A percentile compares a stretch with the other conserved stretches of the same genome.
phyloP scores from a whole-genome alignment of 2,797 vertebrate genomes.

The Hippopotamyrus pictus region DNA sequence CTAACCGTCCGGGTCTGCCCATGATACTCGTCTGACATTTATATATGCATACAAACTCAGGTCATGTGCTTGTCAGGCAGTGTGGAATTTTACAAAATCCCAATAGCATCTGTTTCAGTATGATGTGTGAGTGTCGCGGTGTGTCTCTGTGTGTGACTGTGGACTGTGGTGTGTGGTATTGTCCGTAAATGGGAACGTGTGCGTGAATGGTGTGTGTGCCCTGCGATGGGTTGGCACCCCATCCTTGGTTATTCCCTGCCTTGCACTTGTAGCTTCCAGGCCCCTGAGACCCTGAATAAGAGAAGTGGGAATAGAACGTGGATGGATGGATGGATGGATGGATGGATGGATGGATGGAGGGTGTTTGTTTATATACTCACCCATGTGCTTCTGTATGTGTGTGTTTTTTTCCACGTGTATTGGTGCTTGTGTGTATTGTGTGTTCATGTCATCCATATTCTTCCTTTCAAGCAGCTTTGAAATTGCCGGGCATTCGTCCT shows the following conservation, averaged over 20 bases:
- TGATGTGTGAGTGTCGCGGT: slow-evolving; percentile 18
- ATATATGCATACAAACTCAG: not conserved
- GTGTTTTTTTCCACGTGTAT: not conserved
- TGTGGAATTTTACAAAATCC: slow-evolving; percentile 16
- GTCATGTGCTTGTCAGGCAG: slow-evolving; percentile 46
- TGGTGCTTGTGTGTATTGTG: not conserved
- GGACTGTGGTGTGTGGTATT: not conserved
- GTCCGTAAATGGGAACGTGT: not conserved
- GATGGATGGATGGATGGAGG: not conserved
- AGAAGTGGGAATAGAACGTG: not conserved
- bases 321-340: not conserved
- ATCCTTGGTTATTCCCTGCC: not conserved
- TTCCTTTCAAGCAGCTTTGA: not conserved
- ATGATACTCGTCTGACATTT: not conserved
- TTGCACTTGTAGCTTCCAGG: not conserved
- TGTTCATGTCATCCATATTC: not conserved
- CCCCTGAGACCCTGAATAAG: not conserved
- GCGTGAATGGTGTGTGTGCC: not conserved
- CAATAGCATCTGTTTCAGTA: slow-evolving; percentile 38
- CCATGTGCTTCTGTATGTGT: not conserved
- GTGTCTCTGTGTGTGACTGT: not conserved
- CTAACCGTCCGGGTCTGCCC: not conserved
- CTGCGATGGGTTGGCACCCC: not conserved
- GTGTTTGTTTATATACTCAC: not conserved
- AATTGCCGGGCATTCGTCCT: not conserved